A percentile compares a stretch with the other conserved stretches of the same genome.
phyloP scores from a whole-genome alignment of 2,113 vertebrate species.

The Pheucticus melanocephalus region DNA sequence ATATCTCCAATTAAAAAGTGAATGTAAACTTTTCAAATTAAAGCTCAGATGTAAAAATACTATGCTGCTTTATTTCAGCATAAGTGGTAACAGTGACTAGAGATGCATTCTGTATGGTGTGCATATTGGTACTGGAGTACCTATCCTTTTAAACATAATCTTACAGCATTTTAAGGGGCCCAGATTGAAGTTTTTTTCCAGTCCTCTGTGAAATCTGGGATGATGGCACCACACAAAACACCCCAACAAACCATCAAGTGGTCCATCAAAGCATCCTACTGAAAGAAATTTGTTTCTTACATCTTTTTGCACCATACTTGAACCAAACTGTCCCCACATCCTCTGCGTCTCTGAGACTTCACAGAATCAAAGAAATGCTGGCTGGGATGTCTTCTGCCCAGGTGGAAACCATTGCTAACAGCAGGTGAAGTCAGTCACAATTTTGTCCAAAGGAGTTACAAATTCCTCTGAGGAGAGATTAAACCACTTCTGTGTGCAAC shows the following conservation, averaged over 20 bases:
- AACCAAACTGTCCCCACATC: not conserved
- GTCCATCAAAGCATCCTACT: not conserved
- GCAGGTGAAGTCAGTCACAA: not conserved
- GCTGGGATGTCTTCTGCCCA: not conserved
- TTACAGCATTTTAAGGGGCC: not conserved
- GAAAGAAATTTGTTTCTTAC: not conserved
- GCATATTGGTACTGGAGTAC: not conserved
- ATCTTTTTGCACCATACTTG: not conserved
- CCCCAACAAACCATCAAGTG: not conserved
- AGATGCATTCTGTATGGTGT: not conserved
- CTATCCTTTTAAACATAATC: not conserved
- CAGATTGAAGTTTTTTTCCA: not conserved
- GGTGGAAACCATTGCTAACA: not conserved
- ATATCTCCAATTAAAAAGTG: not conserved
- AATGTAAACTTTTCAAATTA: not conserved
- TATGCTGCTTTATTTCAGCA: not conserved
- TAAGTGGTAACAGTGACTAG: not conserved
- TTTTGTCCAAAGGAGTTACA: not conserved
- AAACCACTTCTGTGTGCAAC: not conserved
- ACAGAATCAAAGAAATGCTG: not conserved
- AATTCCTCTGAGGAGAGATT: not conserved
- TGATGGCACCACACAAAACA: not conserved
- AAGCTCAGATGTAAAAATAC: not conserved
- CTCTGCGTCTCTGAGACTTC: not conserved
- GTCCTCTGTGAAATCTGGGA: not conserved